These are phyloP conservation scores for Ceriagrion tenellum DNA, from an alignment of 2,888 invertebrate species.

Conservation along the genomic window DNA sequence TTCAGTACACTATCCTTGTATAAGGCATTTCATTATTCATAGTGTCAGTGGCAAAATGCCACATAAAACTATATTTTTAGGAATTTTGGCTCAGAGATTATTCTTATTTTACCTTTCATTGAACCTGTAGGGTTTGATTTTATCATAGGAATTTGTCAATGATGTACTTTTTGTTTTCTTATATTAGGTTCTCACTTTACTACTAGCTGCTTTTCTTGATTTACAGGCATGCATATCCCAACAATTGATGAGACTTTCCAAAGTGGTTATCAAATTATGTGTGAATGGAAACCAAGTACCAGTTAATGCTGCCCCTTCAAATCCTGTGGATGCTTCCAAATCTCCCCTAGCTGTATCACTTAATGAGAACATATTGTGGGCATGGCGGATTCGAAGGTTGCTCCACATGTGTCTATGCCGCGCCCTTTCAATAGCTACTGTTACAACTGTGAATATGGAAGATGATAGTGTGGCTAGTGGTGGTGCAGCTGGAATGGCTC, in stretches of 20 bases:
- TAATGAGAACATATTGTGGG: slow-evolving; percentile 73
- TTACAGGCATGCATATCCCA: slow-evolving; percentile 70
- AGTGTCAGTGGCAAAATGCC: too few species aligned
- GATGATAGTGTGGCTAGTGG: slow-evolving; percentile 68
- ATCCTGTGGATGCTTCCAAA: neutral
- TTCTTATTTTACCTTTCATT: neutral
- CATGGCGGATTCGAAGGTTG: slow-evolving; percentile 77
- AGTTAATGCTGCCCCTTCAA: neutral
- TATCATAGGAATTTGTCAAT: too few species aligned
- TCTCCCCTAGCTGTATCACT: neutral
- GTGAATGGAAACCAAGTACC: neutral
- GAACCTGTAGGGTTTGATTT: neutral
- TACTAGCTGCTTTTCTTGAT: slow-evolving; percentile 61
- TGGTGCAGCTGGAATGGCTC: slow-evolving; percentile 81
- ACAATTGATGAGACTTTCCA: slow-evolving; percentile 27
- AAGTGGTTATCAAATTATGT: slow-evolving; percentile 6
- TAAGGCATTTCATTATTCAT: too few species aligned
- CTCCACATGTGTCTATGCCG: slow-evolving; percentile 72
- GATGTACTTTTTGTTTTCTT: too few species aligned
- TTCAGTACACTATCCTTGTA: too few species aligned
- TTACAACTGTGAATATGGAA: neutral
- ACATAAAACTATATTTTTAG: too few species aligned
- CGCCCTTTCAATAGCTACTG: slow-evolving; percentile 68
- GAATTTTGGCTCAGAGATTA: too few species aligned
- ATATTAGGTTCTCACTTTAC: neutral